A percentile compares a stretch with the other conserved stretches of the same genome.
Evolutionary conservation across 2,888 invertebrate species (phyloP).

Genomic region (Drosophila recens): DNA sequence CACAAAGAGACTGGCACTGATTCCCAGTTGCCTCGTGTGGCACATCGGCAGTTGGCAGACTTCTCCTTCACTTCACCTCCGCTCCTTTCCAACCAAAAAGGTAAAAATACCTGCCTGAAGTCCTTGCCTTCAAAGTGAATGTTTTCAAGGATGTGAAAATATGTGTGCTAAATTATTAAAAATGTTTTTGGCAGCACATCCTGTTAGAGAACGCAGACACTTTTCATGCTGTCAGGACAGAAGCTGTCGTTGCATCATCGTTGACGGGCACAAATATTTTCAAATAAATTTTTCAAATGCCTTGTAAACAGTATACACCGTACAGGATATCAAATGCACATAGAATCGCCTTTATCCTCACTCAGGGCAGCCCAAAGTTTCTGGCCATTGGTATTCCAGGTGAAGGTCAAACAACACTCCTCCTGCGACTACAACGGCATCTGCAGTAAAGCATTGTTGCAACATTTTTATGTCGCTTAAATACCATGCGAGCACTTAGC

Average conservation of each 20-base stretch:
- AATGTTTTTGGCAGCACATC: constrained; percentile 73
- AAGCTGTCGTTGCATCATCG: constrained; percentile 59
- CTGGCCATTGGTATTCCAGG: constrained; percentile 63
- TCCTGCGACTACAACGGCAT: constrained; percentile 29
- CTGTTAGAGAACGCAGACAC: constrained; percentile 67
- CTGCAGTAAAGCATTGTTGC: constrained; percentile 43
- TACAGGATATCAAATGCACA: constrained; percentile 16
- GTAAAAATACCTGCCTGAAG: constrained; percentile 56
- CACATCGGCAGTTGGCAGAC: constrained; percentile 29
- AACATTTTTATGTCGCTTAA: constrained; percentile 59
- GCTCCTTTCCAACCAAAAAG: constrained; percentile 3
- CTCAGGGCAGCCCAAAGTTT: constrained; percentile 16
- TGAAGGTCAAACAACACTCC: constrained; percentile 73
- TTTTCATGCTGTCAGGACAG: constrained; percentile 55
- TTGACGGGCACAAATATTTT: constrained; percentile 69
- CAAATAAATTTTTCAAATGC: constrained; percentile 73
- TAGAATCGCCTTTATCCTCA: constrained; percentile 15
- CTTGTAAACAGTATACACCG: constrained; percentile 36
- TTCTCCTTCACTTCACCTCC: not conserved
- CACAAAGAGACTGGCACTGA: constrained; percentile 23
- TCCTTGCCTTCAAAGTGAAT: constrained; percentile 73
- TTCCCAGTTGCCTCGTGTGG: constrained; percentile 26
- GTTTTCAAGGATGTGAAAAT: constrained; percentile 68
- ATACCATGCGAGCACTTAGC: constrained; percentile 54
- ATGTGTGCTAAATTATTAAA: constrained; percentile 77